These are phyloP conservation scores for Artibeus lituratus DNA, from an alignment of 2,797 vertebrate genomes.

Conservation along the genomic window DNA sequence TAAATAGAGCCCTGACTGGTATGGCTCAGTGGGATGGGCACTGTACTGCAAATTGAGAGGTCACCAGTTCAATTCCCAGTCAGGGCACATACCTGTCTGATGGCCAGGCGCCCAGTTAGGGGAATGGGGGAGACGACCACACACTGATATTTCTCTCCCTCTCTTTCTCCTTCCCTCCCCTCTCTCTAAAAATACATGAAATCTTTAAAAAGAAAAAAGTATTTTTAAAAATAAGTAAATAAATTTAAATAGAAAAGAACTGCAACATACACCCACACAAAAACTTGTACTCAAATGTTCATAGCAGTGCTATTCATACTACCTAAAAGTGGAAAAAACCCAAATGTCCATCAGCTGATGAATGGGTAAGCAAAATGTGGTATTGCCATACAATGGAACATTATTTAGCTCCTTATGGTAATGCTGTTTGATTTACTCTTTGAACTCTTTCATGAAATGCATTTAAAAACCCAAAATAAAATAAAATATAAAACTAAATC, in stretches of 20 bases:
- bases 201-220: background rate
- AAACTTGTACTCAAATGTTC: background rate
- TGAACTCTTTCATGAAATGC: background rate
- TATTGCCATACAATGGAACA: background rate
- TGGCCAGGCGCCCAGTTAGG: background rate
- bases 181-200: too few species aligned
- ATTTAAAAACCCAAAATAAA: background rate
- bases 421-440: background rate
- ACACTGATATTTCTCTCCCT: background rate
- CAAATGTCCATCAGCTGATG: background rate
- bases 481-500: conserved; percentile 22
- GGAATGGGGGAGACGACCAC: background rate
- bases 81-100: too few species aligned
- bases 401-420: background rate
- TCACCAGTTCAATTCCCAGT: background rate
- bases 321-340: background rate
- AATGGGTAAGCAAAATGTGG: background rate
- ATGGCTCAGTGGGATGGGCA: background rate
- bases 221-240: background rate
- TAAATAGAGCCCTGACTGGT: background rate
- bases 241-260: background rate
- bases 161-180: background rate
- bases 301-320: background rate
- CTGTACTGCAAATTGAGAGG: background rate
- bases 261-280: background rate